phyloP scores from a whole-genome alignment of 2,797 vertebrate genomes.

The Microtus obscurus region DNA sequence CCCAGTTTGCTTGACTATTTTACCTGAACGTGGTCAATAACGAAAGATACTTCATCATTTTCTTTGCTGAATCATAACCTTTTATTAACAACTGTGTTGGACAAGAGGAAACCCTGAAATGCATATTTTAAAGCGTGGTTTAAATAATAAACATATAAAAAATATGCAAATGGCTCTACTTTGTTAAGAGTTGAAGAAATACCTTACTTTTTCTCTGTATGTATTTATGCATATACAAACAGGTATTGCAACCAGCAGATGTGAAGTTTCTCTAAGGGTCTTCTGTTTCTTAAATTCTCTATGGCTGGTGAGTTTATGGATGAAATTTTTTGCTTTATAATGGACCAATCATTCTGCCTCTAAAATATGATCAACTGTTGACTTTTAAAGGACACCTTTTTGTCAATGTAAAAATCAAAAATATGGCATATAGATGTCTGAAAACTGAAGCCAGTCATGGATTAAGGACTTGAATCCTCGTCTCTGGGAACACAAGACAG shows the following conservation, averaged over 20 bases:
- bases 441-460: neutral
- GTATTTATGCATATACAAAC: neutral
- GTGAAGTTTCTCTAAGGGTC: neutral
- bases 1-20: constrained; percentile 83
- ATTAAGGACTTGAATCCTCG: neutral
- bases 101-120: constrained; percentile 61
- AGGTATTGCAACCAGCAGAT: constrained; percentile 10
- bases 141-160: constrained; percentile 53
- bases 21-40: constrained; percentile 79
- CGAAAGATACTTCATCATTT: constrained; percentile 82
- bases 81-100: constrained; percentile 70
- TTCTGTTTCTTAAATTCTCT: neutral
- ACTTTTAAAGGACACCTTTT: neutral
- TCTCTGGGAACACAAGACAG: neutral
- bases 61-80: constrained; percentile 80
- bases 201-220: constrained; percentile 11
- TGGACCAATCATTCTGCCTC: neutral
- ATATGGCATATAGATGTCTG: neutral
- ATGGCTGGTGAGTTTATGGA: neutral
- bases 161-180: constrained; percentile 22
- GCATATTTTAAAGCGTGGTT: constrained; percentile 79
- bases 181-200: constrained; percentile 42
- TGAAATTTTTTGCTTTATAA: neutral
- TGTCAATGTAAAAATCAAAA: neutral
- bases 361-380: constrained; percentile 44